These are phyloP conservation scores for Epirrhoe tristata DNA, from an alignment of 2,888 invertebrate genomes.

Conservation along the genomic window DNA sequence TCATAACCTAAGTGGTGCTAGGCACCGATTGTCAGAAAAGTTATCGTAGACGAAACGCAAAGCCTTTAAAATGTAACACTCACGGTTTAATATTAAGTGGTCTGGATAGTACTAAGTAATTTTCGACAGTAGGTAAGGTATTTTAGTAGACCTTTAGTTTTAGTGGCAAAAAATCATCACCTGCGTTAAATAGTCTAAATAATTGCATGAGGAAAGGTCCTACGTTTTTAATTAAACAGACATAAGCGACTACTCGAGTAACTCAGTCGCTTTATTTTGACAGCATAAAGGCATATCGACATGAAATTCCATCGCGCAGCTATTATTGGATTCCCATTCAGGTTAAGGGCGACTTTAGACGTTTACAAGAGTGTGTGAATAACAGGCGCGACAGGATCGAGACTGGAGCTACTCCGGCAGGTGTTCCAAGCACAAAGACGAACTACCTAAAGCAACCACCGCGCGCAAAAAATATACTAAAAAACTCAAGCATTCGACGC, in stretches of 20 bases:
- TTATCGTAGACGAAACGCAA: slow-evolving; percentile 4
- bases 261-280: slow-evolving; percentile 27
- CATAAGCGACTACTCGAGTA: slow-evolving; percentile 6
- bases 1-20: slow-evolving; percentile 33
- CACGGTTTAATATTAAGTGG: background rate
- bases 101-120: background rate
- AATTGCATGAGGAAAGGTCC: background rate
- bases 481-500: slow-evolving; percentile 58
- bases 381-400: slow-evolving; percentile 56
- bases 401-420: slow-evolving; percentile 63
- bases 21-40: slow-evolving; percentile 19
- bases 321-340: slow-evolving; percentile 47
- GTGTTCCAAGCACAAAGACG: slow-evolving; percentile 72
- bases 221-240: slow-evolving; percentile 2
- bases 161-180: background rate
- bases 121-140: background rate
- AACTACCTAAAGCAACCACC: slow-evolving; percentile 55
- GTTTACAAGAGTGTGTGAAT: slow-evolving; percentile 51
- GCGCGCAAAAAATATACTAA: slow-evolving; percentile 64
- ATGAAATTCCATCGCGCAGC: slow-evolving; percentile 38
- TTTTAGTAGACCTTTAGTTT: background rate
- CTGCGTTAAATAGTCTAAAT: background rate
- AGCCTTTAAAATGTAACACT: slow-evolving; percentile 1
- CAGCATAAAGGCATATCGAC: slow-evolving; percentile 26
- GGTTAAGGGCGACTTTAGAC: slow-evolving; percentile 54